Percentiles rank a stretch among this genome's conserved stretches.
These are phyloP conservation scores for Antedon mediterranea DNA, from an alignment of 53 echinoderm and acorn worm genomes.

Conservation along the genomic window DNA sequence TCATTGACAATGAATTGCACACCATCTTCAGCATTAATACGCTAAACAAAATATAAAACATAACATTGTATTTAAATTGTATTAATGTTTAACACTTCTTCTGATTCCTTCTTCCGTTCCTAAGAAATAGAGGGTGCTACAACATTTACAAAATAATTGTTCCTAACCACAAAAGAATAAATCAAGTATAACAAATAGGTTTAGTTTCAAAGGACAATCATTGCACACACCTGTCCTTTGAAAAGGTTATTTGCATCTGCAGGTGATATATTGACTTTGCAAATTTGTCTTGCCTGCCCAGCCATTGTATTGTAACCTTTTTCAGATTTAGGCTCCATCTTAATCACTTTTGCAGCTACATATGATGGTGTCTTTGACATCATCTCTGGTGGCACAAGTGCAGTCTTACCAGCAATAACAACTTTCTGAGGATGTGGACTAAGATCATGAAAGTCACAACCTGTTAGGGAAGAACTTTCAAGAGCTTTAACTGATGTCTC, in stretches of 20 bases:
- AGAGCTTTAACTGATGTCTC: too few relatives aligned
- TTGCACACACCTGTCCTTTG: neutral
- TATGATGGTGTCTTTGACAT: neutral
- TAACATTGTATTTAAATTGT: too few relatives aligned
- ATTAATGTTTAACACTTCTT: too few relatives aligned
- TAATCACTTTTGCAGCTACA: neutral
- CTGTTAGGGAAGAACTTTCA: neutral
- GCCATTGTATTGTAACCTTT: neutral
- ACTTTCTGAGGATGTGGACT: neutral
- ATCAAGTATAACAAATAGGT: neutral
- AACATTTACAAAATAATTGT: too few relatives aligned
- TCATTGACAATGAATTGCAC: neutral
- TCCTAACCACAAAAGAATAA: too few relatives aligned
- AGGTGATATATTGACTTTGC: neutral
- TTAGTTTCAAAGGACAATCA: too few relatives aligned
- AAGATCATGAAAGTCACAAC: neutral
- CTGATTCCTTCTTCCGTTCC: too few relatives aligned
- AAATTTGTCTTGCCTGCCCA: neutral
- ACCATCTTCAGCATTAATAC: neutral
- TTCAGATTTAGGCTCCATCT: neutral
- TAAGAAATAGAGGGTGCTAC: too few relatives aligned
- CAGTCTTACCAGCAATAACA: neutral
- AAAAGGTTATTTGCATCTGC: neutral
- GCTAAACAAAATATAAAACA: neutral
- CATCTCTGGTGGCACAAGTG: neutral